These are phyloP conservation scores for Drosophila watanabei DNA, from an alignment of 1,140 invertebrate species.

Conservation along the genomic window DNA sequence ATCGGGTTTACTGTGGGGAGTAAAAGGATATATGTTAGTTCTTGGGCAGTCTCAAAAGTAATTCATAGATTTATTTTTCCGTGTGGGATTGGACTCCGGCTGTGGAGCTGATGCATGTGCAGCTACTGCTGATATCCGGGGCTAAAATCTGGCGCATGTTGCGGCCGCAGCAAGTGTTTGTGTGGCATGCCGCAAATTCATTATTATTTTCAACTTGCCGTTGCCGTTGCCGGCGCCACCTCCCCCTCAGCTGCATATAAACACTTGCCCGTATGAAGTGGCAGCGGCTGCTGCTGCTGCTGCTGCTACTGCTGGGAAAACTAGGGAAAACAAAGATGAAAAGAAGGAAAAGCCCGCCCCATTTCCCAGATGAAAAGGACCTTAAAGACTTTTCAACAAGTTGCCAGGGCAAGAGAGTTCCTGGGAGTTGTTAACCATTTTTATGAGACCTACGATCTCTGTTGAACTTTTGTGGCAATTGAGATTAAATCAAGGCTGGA, in stretches of 20 bases:
- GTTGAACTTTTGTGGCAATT: conserved; percentile 7
- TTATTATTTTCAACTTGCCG: conserved; percentile 68
- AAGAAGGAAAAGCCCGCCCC: not conserved
- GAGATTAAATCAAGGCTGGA: not conserved
- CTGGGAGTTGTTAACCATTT: conserved; percentile 19
- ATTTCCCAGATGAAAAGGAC: conserved; percentile 16
- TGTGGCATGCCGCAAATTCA: conserved; percentile 80
- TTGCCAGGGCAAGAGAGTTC: conserved; percentile 10
- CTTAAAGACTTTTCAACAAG: conserved; percentile 47
- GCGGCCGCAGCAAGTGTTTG: conserved; percentile 73
- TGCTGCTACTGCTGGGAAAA: conserved; percentile 19
- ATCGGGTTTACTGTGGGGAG: not conserved
- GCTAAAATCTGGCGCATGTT: conserved; percentile 76
- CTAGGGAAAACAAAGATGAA: conserved; percentile 28
- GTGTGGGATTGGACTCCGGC: conserved; percentile 36
- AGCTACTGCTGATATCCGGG: conserved; percentile 72
- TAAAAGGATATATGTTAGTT: not conserved
- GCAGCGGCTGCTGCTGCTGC: conserved; percentile 44
- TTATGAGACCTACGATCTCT: conserved; percentile 17
- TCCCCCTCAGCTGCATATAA: conserved; percentile 34
- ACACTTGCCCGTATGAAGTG: conserved; percentile 47
- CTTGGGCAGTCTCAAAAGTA: not conserved
- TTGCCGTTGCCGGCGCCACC: conserved; percentile 3
- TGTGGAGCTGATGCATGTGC: conserved; percentile 67
- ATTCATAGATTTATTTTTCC: conserved; percentile 11